Conservation (phyloP, 2,113 vertebrate genomes). For the Clinocottus analis region DNA sequence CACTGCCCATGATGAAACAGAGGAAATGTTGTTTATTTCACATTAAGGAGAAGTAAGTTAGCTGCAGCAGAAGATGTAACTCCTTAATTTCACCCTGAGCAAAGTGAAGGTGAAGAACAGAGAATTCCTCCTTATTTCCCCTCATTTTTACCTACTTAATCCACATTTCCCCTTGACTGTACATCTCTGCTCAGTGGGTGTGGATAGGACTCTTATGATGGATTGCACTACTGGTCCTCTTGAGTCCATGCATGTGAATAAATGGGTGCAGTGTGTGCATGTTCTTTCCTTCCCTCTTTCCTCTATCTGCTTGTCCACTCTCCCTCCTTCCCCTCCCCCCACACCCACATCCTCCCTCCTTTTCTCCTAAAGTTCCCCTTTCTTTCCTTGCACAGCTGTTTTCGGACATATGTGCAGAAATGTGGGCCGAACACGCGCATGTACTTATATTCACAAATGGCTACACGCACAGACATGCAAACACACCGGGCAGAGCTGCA, state of each 20-base stretch:
- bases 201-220: constrained; percentile 65
- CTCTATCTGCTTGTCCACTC: constrained; percentile 22
- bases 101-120: constrained; percentile 52
- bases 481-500: constrained; percentile 46
- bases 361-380: constrained; percentile 18
- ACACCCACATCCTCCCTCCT: too few relatives aligned
- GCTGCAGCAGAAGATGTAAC: constrained; percentile 20
- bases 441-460: constrained; percentile 33
- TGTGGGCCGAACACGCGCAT: constrained; percentile 5
- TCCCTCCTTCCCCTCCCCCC: too few relatives aligned
- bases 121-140: constrained; percentile 21
- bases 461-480: constrained; percentile 9
- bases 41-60: constrained; percentile 8
- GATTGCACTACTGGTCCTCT: constrained; percentile 61
- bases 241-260: constrained; percentile 63
- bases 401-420: constrained; percentile 34
- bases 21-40: constrained; percentile 28
- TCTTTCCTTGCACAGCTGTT: constrained; percentile 23
- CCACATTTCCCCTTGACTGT: constrained; percentile 30
- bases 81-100: constrained; percentile 20
- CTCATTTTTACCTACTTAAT: constrained; percentile 23
- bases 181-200: constrained; percentile 54
- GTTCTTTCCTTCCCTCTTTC: constrained; percentile 32
- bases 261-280: constrained; percentile 53
- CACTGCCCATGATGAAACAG: neutral